Conservation (phyloP, 92 coral and sea anemone genomes). For the Siderastrea radians region DNA sequence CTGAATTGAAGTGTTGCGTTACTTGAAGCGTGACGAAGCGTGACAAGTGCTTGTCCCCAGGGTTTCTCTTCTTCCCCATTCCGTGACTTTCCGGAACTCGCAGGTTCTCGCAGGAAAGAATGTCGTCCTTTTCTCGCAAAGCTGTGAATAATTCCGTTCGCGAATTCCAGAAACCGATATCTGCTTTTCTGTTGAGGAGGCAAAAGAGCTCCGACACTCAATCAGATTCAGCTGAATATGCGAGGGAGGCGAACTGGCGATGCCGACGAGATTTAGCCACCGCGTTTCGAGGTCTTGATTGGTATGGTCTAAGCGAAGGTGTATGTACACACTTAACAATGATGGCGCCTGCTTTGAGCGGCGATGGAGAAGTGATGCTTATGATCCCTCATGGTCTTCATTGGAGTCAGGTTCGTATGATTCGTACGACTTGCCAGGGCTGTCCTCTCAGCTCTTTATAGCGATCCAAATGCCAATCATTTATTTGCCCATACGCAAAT, state of each 20-base stretch:
- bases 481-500: no score
- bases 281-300: constrained; percentile 64
- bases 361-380: constrained; percentile 78
- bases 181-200: not conserved
- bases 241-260: constrained; percentile 45
- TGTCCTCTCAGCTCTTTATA: no score
- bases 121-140: not conserved
- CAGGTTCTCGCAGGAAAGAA: not conserved
- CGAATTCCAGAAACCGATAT: not conserved
- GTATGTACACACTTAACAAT: constrained; percentile 76
- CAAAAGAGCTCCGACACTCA: constrained; percentile 10
- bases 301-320: constrained; percentile 52
- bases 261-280: constrained; percentile 74
- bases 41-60: no score
- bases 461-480: no score
- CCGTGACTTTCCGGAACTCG: no score
- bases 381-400: constrained; percentile 68
- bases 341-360: constrained; percentile 79
- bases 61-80: no score
- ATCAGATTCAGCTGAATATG: not conserved
- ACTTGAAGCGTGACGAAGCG: no score
- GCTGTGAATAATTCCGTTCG: not conserved
- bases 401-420: constrained; percentile 75
- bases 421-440: no score
- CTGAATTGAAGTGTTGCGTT: no score